phyloP scores from a whole-genome alignment of 2,888 invertebrate species.

The Acleris cristana region DNA sequence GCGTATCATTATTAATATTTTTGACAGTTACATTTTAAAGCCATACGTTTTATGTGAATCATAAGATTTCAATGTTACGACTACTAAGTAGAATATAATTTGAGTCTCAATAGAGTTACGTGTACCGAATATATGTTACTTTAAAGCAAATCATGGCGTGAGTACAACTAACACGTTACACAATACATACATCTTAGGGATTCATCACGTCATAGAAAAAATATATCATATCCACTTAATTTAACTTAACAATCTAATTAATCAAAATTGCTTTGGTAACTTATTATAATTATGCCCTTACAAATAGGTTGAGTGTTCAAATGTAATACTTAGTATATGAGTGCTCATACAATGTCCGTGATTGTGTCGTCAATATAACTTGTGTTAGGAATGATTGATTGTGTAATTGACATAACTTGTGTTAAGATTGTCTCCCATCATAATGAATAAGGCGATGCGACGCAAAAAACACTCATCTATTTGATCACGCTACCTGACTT shows the following conservation, averaged over 20 bases:
- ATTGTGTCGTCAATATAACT: background rate
- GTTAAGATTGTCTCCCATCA: background rate
- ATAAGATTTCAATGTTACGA: conserved; percentile 62
- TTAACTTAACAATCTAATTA: conserved; percentile 54
- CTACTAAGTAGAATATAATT: conserved; percentile 51
- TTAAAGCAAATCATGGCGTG: conserved; percentile 67
- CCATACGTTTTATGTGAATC: conserved; percentile 69
- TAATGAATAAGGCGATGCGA: background rate
- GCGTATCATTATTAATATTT: conserved; percentile 55
- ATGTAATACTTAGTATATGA: conserved; percentile 40
- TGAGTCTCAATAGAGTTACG: conserved; percentile 71
- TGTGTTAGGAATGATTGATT: too few relatives aligned
- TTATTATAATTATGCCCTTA: conserved; percentile 64
- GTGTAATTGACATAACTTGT: too few relatives aligned
- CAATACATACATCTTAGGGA: conserved; percentile 51
- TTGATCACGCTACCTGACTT: too few relatives aligned
- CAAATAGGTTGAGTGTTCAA: conserved; percentile 50
- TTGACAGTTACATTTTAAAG: conserved; percentile 72
- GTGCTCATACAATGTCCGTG: background rate
- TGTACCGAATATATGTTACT: conserved; percentile 64
- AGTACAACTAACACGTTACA: conserved; percentile 39
- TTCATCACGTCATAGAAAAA: conserved; percentile 65
- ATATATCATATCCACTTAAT: conserved; percentile 60
- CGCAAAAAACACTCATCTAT: background rate
- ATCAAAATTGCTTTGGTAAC: conserved; percentile 80